phyloP scores from a whole-genome alignment of 2,113 vertebrate genomes.

The Polyodon spathula region DNA sequence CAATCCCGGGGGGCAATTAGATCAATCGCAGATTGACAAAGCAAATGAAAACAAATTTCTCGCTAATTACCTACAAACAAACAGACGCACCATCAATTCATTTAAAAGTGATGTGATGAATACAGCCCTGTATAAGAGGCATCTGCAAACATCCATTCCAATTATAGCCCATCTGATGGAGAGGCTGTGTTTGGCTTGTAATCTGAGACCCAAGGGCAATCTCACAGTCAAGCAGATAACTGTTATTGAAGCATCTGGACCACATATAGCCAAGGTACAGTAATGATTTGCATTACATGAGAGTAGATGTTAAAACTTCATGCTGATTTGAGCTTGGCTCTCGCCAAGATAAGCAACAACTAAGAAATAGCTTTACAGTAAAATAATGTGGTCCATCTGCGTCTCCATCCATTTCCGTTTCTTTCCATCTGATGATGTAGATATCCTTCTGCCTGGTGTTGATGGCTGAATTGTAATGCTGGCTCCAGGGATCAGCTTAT shows the following conservation, averaged over 20 bases:
- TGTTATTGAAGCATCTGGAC: constrained; percentile 55
- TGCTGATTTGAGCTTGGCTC: too few relatives aligned
- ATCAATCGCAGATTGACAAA: constrained; percentile 52
- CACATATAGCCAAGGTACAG: constrained; percentile 27
- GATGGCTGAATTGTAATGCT: too few relatives aligned
- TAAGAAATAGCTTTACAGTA: too few relatives aligned
- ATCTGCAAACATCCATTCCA: constrained; percentile 73
- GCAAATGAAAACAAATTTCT: constrained; percentile 82
- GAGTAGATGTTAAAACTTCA: too few relatives aligned
- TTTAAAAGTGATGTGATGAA: constrained; percentile 71
- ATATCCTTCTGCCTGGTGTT: too few relatives aligned
- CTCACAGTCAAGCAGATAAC: constrained; percentile 54
- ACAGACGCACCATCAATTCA: constrained; percentile 71
- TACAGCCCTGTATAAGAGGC: constrained; percentile 65
- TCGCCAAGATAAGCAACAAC: too few relatives aligned
- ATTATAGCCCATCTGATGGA: constrained; percentile 75
- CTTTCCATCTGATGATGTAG: too few relatives aligned
- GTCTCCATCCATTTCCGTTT: too few relatives aligned
- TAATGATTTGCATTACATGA: too few relatives aligned
- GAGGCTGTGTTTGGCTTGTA: constrained; percentile 38
- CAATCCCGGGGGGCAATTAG: constrained; percentile 39
- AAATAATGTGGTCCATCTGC: too few relatives aligned
- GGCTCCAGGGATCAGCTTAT: too few relatives aligned
- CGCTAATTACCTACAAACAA: constrained; percentile 84
- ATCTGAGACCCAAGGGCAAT: constrained; percentile 53